Evolutionary conservation across 2,888 invertebrate genomes (phyloP).

Genomic region (Apodemia zela): DNA sequence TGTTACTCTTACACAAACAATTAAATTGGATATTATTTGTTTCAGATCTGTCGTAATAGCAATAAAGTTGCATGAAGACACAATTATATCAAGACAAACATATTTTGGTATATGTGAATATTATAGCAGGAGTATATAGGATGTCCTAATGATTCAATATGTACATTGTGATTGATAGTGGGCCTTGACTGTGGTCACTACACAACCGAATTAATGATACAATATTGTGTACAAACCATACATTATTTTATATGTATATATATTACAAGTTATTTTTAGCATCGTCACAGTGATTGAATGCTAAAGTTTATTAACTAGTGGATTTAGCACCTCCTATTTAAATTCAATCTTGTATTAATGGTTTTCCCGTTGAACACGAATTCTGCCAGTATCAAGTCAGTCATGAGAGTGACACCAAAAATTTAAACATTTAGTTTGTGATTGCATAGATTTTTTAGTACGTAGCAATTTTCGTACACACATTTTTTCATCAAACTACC

Average conservation of each 20-base stretch:
- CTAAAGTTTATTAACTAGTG: too few species aligned
- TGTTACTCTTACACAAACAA: too few species aligned
- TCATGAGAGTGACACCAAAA: too few species aligned
- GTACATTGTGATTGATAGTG: constrained; percentile 49
- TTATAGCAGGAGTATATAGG: constrained; percentile 60
- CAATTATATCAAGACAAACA: constrained; percentile 78
- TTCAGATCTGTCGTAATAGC: constrained; percentile 77
- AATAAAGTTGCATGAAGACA: constrained; percentile 50
- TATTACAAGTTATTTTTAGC: constrained; percentile 13
- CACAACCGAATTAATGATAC: constrained; percentile 34
- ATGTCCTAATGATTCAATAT: constrained; percentile 52
- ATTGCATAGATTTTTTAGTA: too few species aligned
- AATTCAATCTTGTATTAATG: too few species aligned
- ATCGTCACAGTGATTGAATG: background rate
- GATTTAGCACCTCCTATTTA: too few species aligned
- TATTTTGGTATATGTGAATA: constrained; percentile 79
- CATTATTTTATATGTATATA: constrained; percentile 22
- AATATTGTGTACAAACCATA: constrained; percentile 30
- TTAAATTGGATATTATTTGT: constrained; percentile 30
- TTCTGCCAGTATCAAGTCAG: too few species aligned
- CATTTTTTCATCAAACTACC: too few species aligned
- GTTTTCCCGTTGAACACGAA: too few species aligned
- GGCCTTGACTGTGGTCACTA: constrained; percentile 54
- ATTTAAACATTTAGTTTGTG: too few species aligned
- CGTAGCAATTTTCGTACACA: too few species aligned